Base-by-base conservation (phyloP, 2,113 vertebrate genomes). In the Xiphophorus maculatus region DNA sequence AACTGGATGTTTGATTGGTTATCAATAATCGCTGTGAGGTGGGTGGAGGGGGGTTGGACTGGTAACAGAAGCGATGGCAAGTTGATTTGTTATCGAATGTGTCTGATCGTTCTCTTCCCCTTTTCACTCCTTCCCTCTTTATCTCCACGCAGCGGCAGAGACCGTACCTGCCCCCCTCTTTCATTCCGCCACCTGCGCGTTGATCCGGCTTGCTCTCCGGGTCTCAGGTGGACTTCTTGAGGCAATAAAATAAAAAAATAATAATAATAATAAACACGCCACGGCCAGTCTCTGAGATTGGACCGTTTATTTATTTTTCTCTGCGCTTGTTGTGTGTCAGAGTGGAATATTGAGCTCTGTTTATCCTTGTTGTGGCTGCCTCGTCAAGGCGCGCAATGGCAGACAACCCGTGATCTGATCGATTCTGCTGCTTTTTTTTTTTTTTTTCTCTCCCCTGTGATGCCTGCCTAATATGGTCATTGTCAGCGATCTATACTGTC, bases 71-170 rank as follows among this genome's bases (percentile, higher is more conserved):
- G 81, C 77, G 60, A 80, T 62, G 77, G 84, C 66, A 86, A 82
- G 89, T 88, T 90, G 84, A 91, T 90, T 90, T 90, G 86, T 88
- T 84, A 89, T 89, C 73, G 87, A 87, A 66, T 67, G 78, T 78
- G 88, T 86, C 84, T 87, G 82, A 90, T 81, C 74, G 65, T 68
- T 63, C 60, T 75, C 80, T 82, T 37, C 66, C 42, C 54, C 79
- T n/a, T 78, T 81, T 77, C 82, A 79, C 80, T 80, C 74, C 48
- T 79, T 72, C 30, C 35, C 60, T 74, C 63, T 51, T 77, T 51
- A 65, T 63, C 75, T 54, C 76, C 28, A 3, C 14, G 37, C 51
- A 58, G 51, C 22, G 17, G 25, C 48, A 74, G 61, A 25, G 28
- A 67, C 65, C 28, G 10, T 28, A 32, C 44, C 70, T 66, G 66